Base-by-base conservation (phyloP, 1,140 invertebrate species). In the Drosophila equinoxialis region DNA sequence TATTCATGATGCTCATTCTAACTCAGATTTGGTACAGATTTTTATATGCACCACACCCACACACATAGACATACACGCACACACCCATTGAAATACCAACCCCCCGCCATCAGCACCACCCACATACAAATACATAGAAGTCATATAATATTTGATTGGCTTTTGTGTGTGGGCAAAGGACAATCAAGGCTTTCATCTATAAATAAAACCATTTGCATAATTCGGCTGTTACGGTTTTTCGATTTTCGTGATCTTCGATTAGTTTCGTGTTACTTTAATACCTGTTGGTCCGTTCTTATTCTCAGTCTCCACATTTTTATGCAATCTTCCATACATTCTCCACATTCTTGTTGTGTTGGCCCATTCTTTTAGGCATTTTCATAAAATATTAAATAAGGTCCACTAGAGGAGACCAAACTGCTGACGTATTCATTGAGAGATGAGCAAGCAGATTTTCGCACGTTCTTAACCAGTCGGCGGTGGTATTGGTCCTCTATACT, bases 121-220 rank as follows among this genome's bases (percentile, higher is more conserved):
- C 35, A n/a, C 5, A 45, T 11, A 51, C 45, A 51, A 23, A 51
- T 23, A 51, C 20, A 23, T 51, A 23, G 45, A 51, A 51, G 17
- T 11, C 45, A 59, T 37, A 66, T 69, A 64, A 79, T 69, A 73
- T 86, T 85, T 85, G 82, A 72, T 84, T 80, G 64, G 64, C 54
- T 65, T 35, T 51, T 48, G 37, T 39, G 30, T 30, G 42, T 39
- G 26, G 64, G 58, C 45, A 23, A 59, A 67, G 73, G 69, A 68
- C 82, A 86, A 86, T 86, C 79, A 87, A 74, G 71, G 68, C 77
- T 82, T 87, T 86, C 74, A 86, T 87, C 79, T 86, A 86, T 86
- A 87, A 83, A 74, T 67, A 76, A 77, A 77, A 61, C 41, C 59
- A 87, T 87, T 84, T 89, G 65, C 84, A 89, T 87, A 89, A 89